These are phyloP conservation scores for Caenorhabditis japonica DNA, from an alignment of 2,888 invertebrate genomes.

Conservation along the genomic window DNA sequence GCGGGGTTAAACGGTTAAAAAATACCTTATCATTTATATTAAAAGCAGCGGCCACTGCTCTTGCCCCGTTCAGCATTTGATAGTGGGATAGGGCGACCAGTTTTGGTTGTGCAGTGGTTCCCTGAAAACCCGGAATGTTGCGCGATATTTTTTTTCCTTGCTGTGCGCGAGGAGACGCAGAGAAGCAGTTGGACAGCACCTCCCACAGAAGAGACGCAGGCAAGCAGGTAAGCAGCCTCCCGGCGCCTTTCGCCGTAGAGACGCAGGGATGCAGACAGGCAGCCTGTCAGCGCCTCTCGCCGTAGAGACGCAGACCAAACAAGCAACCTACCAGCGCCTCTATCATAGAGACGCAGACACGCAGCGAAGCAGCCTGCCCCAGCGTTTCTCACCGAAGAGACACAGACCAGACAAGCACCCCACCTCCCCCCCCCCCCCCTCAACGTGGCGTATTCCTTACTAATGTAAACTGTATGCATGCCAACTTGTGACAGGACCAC, in stretches of 20 bases:
- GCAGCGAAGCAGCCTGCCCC: neutral
- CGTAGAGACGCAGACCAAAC: no score
- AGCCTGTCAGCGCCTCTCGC: no score
- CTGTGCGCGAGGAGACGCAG: neutral
- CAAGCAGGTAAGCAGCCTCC: no score
- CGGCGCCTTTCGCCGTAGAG: no score
- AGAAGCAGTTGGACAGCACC: no score
- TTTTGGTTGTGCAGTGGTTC: slow-evolving; percentile 71
- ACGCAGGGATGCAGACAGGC: no score
- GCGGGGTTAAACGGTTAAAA: neutral
- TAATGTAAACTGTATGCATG: slow-evolving; percentile 73
- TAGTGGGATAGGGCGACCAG: slow-evolving; percentile 73
- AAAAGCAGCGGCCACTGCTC: slow-evolving; percentile 70
- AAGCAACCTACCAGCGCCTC: no score
- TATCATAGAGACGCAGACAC: no score
- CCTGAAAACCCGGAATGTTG: slow-evolving; percentile 55
- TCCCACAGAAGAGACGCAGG: no score
- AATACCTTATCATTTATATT: slow-evolving; percentile 58
- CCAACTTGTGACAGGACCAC: slow-evolving; percentile 72
- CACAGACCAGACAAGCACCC: neutral
- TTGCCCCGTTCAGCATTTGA: slow-evolving; percentile 74
- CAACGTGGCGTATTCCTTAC: slow-evolving; percentile 31
- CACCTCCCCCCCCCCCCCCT: no score
- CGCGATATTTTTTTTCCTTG: no score
- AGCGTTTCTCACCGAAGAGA: neutral